phyloP scores from a whole-genome alignment of 2,797 vertebrate genomes.

The Esox lucius region DNA sequence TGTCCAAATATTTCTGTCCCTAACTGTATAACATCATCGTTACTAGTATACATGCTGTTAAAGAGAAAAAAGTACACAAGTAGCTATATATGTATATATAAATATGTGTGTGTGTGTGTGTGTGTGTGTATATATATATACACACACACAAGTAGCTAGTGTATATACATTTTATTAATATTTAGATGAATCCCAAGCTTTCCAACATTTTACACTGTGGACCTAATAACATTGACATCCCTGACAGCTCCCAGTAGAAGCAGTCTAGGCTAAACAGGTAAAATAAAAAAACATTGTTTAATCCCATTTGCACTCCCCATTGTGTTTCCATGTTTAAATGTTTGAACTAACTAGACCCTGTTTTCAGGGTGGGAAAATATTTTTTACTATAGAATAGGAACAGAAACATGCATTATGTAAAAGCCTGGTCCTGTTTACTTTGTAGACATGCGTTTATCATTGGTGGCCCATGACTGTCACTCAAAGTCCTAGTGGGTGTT shows the following conservation, averaged over 20 bases:
- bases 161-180: neutral
- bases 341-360: neutral
- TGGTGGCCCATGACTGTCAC: constrained; percentile 48
- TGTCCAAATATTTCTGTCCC: too few relatives aligned
- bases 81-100: too few relatives aligned
- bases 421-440: constrained; percentile 22
- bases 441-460: constrained; percentile 41
- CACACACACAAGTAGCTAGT: too few relatives aligned
- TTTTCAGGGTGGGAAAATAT: constrained; percentile 1
- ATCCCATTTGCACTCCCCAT: neutral
- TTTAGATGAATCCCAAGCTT: neutral
- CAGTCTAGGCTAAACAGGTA: neutral
- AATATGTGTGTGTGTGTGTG: too few relatives aligned
- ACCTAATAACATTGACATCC: neutral
- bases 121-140: too few relatives aligned
- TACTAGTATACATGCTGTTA: too few relatives aligned
- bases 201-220: neutral
- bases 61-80: too few relatives aligned
- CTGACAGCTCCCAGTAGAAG: neutral
- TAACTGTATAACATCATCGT: too few relatives aligned
- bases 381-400: neutral
- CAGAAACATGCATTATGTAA: constrained; percentile 6
- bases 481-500: constrained; percentile 41
- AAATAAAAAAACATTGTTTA: neutral
- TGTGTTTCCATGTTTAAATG: constrained; percentile 8